Base-by-base conservation (phyloP, 2,113 vertebrate genomes). In the Caranx ignobilis region DNA sequence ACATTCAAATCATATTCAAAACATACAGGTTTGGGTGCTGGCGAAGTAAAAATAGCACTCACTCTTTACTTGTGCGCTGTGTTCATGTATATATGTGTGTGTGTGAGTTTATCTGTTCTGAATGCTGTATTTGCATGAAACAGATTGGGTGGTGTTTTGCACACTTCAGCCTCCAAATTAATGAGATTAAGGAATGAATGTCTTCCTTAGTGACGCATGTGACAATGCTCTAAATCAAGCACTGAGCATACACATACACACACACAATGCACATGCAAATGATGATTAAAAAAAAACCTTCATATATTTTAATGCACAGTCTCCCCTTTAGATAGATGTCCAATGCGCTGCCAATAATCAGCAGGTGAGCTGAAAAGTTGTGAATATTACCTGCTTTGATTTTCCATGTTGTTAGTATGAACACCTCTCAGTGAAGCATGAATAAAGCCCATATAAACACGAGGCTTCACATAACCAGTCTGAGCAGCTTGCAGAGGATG, bases 1-100 rank as follows among this genome's bases (percentile, higher is more conserved):
- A 82, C 31, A 87, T 77, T 83, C 76, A 80, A 86, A 93, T 77
- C 0, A 41, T 55, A 85, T 88, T 71, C 9, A 81, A 76, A 90
- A 39, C 48, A 26, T 39, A 7, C 9, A 21, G 13, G 4, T 26
- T 26, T 52, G 5, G 11, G 6, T n/a, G 41, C 31, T 21, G 56
- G 4, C 11, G 26, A 3, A 4, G 35, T 63, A 37, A 71, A 48
- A 63, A 50, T 3, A 50, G 57, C 1, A 9, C 5, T 2, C 12
- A 7, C 13, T 63, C 34, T 82, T 19, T 77, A 34, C 60, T 41
- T 64, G 4, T 50, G 15, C 1, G 0, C 8, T 47, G 62, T 16
- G 41, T 62, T 3, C 21, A 16, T 26, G 21, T 34, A 2, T 26
- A 26, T 26, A 26, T 26, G 26, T 26, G 26, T 26, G 26, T 26